phyloP scores from a whole-genome alignment of 2,797 vertebrate species.

The Trachops cirrhosus region DNA sequence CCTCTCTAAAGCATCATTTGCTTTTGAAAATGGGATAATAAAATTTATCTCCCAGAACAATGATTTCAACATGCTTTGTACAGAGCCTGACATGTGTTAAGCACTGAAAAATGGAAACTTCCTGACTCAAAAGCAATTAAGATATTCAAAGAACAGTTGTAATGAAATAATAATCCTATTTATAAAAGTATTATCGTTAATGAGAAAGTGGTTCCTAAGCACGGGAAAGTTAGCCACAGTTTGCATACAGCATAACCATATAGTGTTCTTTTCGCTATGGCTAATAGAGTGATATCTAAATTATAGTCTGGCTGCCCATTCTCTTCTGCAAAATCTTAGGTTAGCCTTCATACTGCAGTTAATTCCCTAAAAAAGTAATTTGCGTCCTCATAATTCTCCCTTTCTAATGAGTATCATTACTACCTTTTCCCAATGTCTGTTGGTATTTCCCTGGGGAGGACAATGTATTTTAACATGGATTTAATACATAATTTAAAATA shows the following conservation, averaged over 20 bases:
- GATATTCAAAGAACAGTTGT: not conserved
- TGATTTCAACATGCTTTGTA: not conserved
- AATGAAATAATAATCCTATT: slow-evolving; percentile 32
- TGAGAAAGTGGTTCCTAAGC: not conserved
- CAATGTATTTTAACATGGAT: not conserved
- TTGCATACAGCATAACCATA: not conserved
- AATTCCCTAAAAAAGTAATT: not conserved
- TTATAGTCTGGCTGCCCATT: slow-evolving; percentile 6
- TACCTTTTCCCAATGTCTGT: not conserved
- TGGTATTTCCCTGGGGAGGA: not conserved
- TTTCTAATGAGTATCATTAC: not conserved
- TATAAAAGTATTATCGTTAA: slow-evolving; percentile 19
- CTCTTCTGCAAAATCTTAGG: slow-evolving; percentile 10
- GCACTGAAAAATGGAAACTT: slow-evolving; percentile 28
- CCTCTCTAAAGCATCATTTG: not conserved
- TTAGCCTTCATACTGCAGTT: not conserved
- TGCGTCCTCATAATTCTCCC: not conserved
- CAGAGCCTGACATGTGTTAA: not conserved
- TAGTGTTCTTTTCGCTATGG: not conserved
- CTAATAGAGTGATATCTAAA: not conserved
- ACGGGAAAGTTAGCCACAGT: not conserved
- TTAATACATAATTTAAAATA: not conserved
- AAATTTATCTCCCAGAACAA: not conserved
- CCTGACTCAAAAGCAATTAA: slow-evolving; percentile 35
- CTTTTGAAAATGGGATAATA: not conserved